Base-by-base conservation (phyloP, 2,113 vertebrate species). In the Clarias macrocephalus region DNA sequence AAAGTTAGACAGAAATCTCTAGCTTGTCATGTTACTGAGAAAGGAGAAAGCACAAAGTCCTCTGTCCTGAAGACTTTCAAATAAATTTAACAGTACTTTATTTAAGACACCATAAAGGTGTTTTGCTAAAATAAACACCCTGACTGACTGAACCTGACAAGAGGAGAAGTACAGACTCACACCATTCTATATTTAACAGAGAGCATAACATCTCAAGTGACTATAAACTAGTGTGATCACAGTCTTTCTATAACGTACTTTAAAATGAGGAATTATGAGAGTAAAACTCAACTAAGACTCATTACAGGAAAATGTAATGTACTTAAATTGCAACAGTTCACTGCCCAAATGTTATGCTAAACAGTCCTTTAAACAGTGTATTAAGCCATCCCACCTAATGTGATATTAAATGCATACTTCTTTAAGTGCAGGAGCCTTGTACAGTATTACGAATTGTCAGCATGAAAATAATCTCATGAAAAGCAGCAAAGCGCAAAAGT, bases 131-230 rank as follows among this genome's bases (percentile, higher is more conserved):
- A 80, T 68, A 16, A 73, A 85, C 70, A 63, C 30, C 68, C 76
- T 80, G 63, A 25, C 33, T 84, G 57, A 63, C 70, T 85, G 37
- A 85, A 76, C 57, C 25, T 52, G 84, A 52, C 23, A 85, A 52
- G 70, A 48, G 9, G 56, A 85, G 16, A 79, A 62, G 30, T 65
- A 70, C 30, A 86, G 63, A 77, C 59, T 62, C 85, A 23, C 83
- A 85, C 81, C 56, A 48, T 48, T 83, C 88, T 62, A 73, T 68
- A 63, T 86, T 37, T 89, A 89, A 89, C 85, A 88, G 86, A 48
- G 83, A 86, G 37, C 19, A 87, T 59, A 72, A 86, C 85, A 57
- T 62, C 65, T 63, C 42, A 84, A 82, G 80, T 77, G 30, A 81
- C 82, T 82, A 66, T 56, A 63, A 37, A 52, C 33, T 63, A 63